Conservation (phyloP, 2,797 vertebrate species). For the Chiloscyllium punctatum region DNA sequence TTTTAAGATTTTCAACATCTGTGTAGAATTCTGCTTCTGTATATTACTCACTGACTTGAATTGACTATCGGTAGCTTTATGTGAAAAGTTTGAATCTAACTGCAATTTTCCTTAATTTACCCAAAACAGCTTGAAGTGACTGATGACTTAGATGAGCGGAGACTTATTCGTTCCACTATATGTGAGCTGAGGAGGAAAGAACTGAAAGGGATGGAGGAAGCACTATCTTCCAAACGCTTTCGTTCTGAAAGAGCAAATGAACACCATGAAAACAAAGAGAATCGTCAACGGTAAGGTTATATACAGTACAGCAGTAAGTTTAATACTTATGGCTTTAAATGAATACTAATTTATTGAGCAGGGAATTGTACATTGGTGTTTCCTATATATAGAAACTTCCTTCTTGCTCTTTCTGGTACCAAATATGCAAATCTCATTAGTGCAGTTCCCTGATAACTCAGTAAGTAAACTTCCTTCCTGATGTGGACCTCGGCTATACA, state of each 20-base stretch:
- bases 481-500: background rate
- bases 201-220: slow-evolving; percentile 80
- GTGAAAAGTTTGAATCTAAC: background rate
- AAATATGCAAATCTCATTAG: background rate
- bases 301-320: background rate
- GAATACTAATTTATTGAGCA: background rate
- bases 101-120: background rate
- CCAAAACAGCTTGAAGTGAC: slow-evolving; percentile 76
- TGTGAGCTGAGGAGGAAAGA: slow-evolving; percentile 81
- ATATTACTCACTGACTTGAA: background rate
- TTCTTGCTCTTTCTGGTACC: background rate
- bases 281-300: slow-evolving; percentile 73
- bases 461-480: background rate
- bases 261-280: slow-evolving; percentile 84
- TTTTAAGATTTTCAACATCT: background rate
- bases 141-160: slow-evolving; percentile 79
- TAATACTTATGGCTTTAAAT: background rate
- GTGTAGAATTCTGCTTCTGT: background rate
- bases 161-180: slow-evolving; percentile 82
- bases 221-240: slow-evolving; percentile 85
- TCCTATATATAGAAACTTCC: background rate
- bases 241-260: slow-evolving; percentile 63
- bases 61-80: background rate
- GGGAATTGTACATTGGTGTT: background rate
- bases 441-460: background rate